Evolutionary conservation across 53 echinoderm and acorn worm species (phyloP).

Genomic region (Paelopatides confundens): DNA sequence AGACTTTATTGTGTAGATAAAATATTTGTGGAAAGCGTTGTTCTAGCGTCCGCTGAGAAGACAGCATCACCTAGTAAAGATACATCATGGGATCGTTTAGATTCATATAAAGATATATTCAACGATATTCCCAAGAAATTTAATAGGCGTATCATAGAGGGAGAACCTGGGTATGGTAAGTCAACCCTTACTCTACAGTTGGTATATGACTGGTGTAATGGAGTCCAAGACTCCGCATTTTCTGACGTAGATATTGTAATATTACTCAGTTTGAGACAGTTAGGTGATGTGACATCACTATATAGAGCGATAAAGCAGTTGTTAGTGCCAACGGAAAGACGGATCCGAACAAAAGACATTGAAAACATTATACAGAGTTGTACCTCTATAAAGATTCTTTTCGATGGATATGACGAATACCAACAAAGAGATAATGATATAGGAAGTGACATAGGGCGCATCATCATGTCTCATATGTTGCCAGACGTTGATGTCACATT

Average conservation of each 20-base stretch:
- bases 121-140: not conserved
- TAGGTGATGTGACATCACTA: not conserved
- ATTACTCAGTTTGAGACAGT: not conserved
- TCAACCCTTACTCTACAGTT: not conserved
- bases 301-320: not conserved
- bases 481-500: not conserved
- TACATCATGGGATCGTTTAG: not conserved
- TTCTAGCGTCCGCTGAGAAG: no score
- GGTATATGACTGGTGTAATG: not conserved
- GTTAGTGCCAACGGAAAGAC: not conserved
- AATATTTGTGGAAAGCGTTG: not conserved
- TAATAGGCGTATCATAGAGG: not conserved
- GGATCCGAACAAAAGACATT: not conserved
- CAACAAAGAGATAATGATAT: not conserved
- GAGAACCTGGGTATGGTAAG: not conserved
- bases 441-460: not conserved
- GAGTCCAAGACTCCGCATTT: not conserved
- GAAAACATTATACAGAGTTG: not conserved
- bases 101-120: not conserved
- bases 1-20: not conserved
- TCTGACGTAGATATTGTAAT: not conserved
- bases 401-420: not conserved
- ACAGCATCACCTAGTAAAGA: no score
- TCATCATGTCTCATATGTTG: not conserved
- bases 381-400: not conserved